Base-by-base conservation (phyloP, 2,113 vertebrate genomes). In the Micromys minutus region DNA sequence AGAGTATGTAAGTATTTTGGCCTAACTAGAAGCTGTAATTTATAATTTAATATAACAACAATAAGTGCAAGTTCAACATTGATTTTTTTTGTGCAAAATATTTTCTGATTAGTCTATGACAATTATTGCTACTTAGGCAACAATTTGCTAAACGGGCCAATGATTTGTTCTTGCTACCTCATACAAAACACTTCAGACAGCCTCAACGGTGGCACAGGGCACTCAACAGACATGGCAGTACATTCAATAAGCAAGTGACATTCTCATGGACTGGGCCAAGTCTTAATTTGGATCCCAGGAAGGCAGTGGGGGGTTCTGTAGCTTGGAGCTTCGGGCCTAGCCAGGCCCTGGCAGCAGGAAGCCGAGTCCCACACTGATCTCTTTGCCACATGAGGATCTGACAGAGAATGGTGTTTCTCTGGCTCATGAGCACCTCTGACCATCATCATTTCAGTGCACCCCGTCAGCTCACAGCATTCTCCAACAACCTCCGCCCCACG, bases 1-100 rank as follows among this genome's bases (percentile, higher is more conserved):
- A 39, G 45, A 87, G 5, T 34, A 84, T 42, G 47, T 52, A 88
- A 93, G 72, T 80, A 67, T 67, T 94, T 31, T 61, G 88, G 29
- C 39, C 79, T 76, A 76, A 74, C 31, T 87, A 95, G 61, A 94
- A 96, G 84, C 71, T 55, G 74, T 42, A 47, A 94, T 22, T 17
- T 55, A 95, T 22, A 92, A 89, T 74, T 72, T 72, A 87, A 81
- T 57, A 87, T 29, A 81, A 12, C 76, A 84, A 47, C 24, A 67
- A 12, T 34, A 94, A 92, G 61, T 91, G 15, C 63, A 91, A 96
- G 67, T 39, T 87, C 76, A 31, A 29, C n/a, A 26, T 21, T 95
- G 39, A 90, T 83, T 75, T 95, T 88, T 95, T 88, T 63, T 81
- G 24, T 79, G 19, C 72, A 91, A 67, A 36, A 47, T 71, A 75